Evolutionary conservation across 2,113 vertebrate genomes (phyloP).

Genomic region (Taurulus bubalis): DNA sequence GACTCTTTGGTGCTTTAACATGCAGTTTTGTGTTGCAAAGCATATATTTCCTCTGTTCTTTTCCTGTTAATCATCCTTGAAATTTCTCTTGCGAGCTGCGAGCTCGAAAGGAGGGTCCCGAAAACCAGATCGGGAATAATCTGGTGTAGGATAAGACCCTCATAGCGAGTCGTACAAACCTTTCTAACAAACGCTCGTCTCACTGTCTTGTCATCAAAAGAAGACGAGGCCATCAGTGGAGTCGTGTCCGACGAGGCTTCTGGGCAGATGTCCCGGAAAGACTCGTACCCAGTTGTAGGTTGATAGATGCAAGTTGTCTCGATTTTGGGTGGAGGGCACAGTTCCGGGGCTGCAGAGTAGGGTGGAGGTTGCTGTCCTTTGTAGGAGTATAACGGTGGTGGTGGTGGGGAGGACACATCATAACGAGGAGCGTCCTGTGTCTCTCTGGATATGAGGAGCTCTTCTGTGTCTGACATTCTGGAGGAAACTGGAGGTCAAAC

Average conservation of each 20-base stretch:
- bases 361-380: conserved; percentile 44
- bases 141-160: background rate
- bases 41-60: background rate
- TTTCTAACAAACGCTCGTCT: conserved; percentile 79
- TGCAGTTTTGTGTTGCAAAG: background rate
- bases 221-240: background rate
- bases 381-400: conserved; percentile 15
- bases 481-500: conserved; percentile 12
- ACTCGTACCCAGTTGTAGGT: conserved; percentile 10
- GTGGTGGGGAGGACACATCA: conserved; percentile 8
- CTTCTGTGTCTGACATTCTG: conserved; percentile 63
- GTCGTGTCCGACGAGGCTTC: conserved; percentile 17
- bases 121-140: background rate
- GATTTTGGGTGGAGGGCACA: conserved; percentile 1
- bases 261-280: conserved; percentile 20
- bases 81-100: background rate
- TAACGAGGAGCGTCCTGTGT: background rate
- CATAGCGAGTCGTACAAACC: conserved; percentile 56
- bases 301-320: background rate
- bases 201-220: conserved; percentile 70
- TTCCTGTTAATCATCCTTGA: background rate
- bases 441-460: background rate
- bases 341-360: conserved; percentile 43
- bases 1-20: background rate
- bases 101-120: background rate